These are phyloP conservation scores for Drosophila sproati DNA, from an alignment of 1,140 invertebrate species.

Conservation along the genomic window DNA sequence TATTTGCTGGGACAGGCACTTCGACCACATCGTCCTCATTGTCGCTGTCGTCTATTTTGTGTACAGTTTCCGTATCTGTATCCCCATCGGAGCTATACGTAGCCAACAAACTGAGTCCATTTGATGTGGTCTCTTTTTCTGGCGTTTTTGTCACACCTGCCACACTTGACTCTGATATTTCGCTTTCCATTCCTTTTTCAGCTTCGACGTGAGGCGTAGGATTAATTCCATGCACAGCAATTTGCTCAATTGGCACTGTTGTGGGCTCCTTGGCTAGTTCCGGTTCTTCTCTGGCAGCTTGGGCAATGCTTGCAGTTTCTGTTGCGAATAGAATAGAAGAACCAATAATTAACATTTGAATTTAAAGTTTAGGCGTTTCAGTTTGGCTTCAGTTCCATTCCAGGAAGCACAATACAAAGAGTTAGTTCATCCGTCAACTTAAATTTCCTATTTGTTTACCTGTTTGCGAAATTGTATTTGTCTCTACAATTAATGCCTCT, in stretches of 20 bases:
- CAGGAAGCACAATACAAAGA: no score
- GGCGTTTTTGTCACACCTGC: not conserved
- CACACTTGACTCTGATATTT: not conserved
- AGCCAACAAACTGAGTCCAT: conserved; percentile 65
- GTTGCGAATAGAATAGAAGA: not conserved
- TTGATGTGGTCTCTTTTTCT: not conserved
- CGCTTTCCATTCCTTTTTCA: conserved; percentile 19
- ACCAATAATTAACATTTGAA: not conserved
- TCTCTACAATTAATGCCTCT: not conserved
- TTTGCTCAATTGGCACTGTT: not conserved
- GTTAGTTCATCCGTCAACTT: no score
- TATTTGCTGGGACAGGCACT: conserved; percentile 52
- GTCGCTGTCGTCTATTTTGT: conserved; percentile 41
- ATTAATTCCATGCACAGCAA: not conserved
- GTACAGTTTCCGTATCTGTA: conserved; percentile 39
- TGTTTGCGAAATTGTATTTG: not conserved
- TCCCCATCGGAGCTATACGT: conserved; percentile 68
- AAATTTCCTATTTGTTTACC: not conserved
- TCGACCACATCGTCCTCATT: conserved; percentile 60
- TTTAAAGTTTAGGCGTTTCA: not conserved
- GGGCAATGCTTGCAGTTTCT: not conserved
- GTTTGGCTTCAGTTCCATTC: not conserved
- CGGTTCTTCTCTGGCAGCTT: not conserved
- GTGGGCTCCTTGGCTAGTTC: not conserved
- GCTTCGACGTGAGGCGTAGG: not conserved